Evolutionary conservation across 2,888 invertebrate species (phyloP), one percentile per base, ranked within the genome.

Genomic region (Gnatocerus cornutus): DNA sequence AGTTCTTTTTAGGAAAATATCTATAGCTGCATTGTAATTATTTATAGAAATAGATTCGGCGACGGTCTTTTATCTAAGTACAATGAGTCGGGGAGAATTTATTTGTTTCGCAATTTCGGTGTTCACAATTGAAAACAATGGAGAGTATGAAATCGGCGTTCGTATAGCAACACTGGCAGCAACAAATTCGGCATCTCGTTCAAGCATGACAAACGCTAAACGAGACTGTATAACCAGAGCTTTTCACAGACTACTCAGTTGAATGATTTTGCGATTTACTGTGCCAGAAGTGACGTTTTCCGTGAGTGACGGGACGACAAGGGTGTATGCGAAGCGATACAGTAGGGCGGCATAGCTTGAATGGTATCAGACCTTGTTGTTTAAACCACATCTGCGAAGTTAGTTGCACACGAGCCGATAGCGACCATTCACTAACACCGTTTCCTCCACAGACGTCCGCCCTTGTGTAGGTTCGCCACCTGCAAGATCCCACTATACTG

Each of bases 171-270:
- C 63, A 68, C 61, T 68, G 66, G 68, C 71, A 72, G 71, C 72
- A 71, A 73, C 74, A 70, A 73, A 74, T 74, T 73, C 73, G 74
- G 75, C 75, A 70, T 73, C 71, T 76, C 78, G 77, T 74, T 78
- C 74, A 74, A 74, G 76, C 78, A 77, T 74, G 74, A 77, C 76
- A 76, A 76, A 76, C 75, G 75, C 73, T 77, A 77, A 77, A 76
- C 78, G 78, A 76, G 78, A 79, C 78, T 77, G 77, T 80, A 81
- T 79, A 78, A 78, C 76, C 77, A 77, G 78, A 78, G 81, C 81
- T 80, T 81, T 81, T 81, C 81, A 79, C 78, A 79, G 80, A 79
- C 78, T 77, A 80, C 80, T 79, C 81, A 80, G 81, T 81, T 77
- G 80, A 81, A 81, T 81, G 76, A 75, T 76, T 76, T 74, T 74